A percentile compares a stretch with the other conserved stretches of the same genome.
phyloP scores from a whole-genome alignment of 2,888 invertebrate genomes.

The Argyra leucocephala region DNA sequence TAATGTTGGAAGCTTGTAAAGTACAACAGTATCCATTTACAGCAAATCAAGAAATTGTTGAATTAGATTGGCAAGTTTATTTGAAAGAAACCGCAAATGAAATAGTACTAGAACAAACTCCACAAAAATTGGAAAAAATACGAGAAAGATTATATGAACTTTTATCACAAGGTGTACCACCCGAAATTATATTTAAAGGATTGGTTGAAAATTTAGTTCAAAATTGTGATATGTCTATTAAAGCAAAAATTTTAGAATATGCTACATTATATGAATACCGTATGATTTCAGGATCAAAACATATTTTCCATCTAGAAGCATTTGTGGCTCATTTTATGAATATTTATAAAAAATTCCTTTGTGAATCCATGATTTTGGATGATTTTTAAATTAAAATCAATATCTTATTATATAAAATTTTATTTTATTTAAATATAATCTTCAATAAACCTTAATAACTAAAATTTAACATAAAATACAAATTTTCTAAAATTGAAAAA shows the following conservation, averaged over 20 bases:
- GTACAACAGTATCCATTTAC: constrained; percentile 84
- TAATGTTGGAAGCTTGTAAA: constrained; percentile 89
- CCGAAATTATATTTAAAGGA: constrained; percentile 82
- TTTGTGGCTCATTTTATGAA: constrained; percentile 96
- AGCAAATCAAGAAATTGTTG: constrained; percentile 65
- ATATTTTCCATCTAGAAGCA: constrained; percentile 93
- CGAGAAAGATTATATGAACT: constrained; percentile 86
- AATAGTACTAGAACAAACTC: constrained; percentile 78
- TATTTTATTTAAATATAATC: too few species aligned
- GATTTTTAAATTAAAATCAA: constrained; percentile 30
- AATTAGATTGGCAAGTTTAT: constrained; percentile 89
- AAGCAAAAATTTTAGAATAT: constrained; percentile 70
- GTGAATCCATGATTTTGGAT: constrained; percentile 37
- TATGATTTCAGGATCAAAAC: constrained; percentile 83
- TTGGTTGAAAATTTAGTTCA: constrained; percentile 72
- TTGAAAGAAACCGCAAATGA: constrained; percentile 76
- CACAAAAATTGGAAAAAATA: constrained; percentile 72
- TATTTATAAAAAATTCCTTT: constrained; percentile 72
- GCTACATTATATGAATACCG: constrained; percentile 90
- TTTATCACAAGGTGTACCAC: constrained; percentile 85
- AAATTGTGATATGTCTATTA: constrained; percentile 84
- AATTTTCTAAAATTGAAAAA: neutral
- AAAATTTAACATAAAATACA: neutral
- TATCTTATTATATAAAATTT: constrained; percentile 15
- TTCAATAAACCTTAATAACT: neutral